Conservation (phyloP, 2,888 invertebrate genomes). For the Parapristionchus giblindavisi region DNA sequence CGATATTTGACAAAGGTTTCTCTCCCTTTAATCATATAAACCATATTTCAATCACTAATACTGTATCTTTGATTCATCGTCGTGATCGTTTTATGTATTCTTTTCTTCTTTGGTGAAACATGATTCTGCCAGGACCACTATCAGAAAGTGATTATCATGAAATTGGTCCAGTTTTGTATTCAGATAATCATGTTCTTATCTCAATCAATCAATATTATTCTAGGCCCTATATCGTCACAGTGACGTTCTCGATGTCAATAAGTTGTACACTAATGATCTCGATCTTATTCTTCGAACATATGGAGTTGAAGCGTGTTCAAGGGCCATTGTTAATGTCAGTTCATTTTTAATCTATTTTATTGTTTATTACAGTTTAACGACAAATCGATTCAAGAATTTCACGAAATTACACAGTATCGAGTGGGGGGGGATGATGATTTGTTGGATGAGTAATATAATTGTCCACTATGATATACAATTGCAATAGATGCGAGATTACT, state of each 20-base stretch:
- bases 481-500: no score
- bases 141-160: neutral
- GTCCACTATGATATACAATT: no score
- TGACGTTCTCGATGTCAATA: constrained; percentile 77
- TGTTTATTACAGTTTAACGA: no score
- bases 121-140: neutral
- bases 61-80: neutral
- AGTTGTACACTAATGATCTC: constrained; percentile 87
- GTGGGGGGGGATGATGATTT: no score
- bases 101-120: neutral
- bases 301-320: constrained; percentile 93
- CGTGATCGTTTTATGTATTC: neutral
- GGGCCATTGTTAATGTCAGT: constrained; percentile 83
- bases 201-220: constrained; percentile 33
- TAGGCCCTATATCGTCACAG: constrained; percentile 87
- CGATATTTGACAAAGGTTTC: no score
- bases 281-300: constrained; percentile 85
- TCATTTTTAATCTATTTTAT: neutral
- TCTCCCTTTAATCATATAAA: no score
- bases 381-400: no score
- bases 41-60: neutral
- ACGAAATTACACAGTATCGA: no score
- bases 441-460: no score
- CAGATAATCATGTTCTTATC: no score
- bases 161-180: neutral